Percentiles rank a stretch among this genome's conserved stretches.
phyloP scores from a whole-genome alignment of 2,888 invertebrate species.

The Protonemura montana region DNA sequence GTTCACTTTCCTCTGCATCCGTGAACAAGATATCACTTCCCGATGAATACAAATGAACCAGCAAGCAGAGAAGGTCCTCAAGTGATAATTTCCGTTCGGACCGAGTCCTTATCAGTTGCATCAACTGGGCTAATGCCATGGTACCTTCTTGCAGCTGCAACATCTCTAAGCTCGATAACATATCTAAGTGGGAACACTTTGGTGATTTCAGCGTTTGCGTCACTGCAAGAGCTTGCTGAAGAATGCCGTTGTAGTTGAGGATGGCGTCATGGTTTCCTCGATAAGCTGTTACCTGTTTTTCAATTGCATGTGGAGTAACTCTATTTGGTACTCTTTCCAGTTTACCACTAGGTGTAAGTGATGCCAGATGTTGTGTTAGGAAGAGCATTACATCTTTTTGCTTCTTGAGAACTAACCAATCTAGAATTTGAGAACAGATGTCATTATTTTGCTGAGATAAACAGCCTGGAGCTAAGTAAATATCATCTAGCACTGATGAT shows the following conservation, averaged over 20 bases:
- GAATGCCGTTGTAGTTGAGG: conserved; percentile 30
- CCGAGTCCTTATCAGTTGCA: conserved; percentile 65
- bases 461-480: conserved; percentile 58
- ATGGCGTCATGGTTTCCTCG: conserved; percentile 49
- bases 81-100: conserved; percentile 63
- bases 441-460: conserved; percentile 59
- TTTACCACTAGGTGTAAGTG: conserved; percentile 42
- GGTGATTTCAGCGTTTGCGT: conserved; percentile 68
- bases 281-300: conserved; percentile 56
- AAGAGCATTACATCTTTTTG: conserved; percentile 65
- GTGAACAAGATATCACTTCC: conserved; percentile 67
- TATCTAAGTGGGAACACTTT: conserved; percentile 64
- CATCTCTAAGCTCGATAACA: conserved; percentile 69
- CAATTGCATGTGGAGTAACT: conserved; percentile 58
- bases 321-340: conserved; percentile 53
- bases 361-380: conserved; percentile 60
- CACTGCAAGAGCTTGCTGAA: conserved; percentile 62
- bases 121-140: conserved; percentile 66
- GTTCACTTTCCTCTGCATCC: conserved; percentile 62
- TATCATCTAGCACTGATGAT: conserved; percentile 47
- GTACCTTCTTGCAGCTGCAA: conserved; percentile 68
- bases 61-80: conserved; percentile 66
- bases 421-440: conserved; percentile 53
- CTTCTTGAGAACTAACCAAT: conserved; percentile 63
- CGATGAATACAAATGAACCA: conserved; percentile 68